Evolutionary conservation across 2,797 vertebrate species (phyloP).

Genomic region (Salmo trutta): DNA sequence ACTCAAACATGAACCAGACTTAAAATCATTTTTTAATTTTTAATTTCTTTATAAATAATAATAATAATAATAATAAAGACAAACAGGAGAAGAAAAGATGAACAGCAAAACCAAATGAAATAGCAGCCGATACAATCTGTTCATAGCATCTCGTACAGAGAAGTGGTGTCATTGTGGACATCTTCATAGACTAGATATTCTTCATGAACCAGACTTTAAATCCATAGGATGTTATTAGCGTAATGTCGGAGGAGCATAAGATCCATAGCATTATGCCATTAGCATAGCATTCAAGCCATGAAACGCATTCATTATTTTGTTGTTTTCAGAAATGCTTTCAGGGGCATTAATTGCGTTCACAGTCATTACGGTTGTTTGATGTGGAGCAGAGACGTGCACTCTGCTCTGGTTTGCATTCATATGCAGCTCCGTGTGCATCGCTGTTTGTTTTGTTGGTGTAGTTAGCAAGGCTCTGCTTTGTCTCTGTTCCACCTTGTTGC

Average conservation of each 20-base stretch:
- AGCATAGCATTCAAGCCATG: background rate
- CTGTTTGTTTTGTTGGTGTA: background rate
- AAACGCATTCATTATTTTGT: background rate
- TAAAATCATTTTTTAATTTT: too few species aligned
- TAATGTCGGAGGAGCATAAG: background rate
- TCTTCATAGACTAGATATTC: too few species aligned
- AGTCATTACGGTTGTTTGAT: background rate
- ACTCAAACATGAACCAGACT: background rate
- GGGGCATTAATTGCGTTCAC: background rate
- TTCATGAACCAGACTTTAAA: background rate
- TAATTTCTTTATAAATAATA: too few species aligned
- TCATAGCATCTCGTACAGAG: too few species aligned
- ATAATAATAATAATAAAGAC: too few species aligned
- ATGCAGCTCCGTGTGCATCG: background rate
- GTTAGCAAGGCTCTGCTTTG: background rate
- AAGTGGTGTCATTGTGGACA: too few species aligned
- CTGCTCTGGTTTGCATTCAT: background rate
- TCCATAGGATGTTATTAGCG: background rate
- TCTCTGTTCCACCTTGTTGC: background rate
- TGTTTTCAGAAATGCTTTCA: background rate
- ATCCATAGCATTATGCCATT: background rate
- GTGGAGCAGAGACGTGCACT: background rate
- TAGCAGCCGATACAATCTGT: too few species aligned
- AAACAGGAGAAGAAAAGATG: too few species aligned
- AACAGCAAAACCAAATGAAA: too few species aligned